Evolutionary conservation across 2,797 vertebrate species (phyloP).

Genomic region (Octomys mimax): DNA sequence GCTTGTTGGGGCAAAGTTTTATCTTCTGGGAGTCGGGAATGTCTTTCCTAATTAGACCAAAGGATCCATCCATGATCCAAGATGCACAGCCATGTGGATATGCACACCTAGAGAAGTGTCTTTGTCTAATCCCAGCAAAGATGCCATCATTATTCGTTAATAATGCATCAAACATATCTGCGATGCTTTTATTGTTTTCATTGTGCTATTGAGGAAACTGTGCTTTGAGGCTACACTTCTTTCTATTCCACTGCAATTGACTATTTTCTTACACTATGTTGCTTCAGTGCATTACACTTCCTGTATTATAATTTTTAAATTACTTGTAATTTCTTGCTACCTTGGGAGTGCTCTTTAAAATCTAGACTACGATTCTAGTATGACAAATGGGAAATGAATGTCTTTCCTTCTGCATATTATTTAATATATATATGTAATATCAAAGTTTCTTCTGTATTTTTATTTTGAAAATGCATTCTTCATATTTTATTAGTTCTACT

Average conservation of each 20-base stretch:
- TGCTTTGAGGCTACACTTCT: conserved; percentile 44
- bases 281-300: neutral
- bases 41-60: conserved; percentile 70
- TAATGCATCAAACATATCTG: conserved; percentile 29
- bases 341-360: conserved; percentile 49
- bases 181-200: conserved; percentile 1
- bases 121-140: conserved; percentile 46
- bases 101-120: conserved; percentile 18
- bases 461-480: conserved; percentile 57
- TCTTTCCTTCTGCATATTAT: conserved; percentile 47
- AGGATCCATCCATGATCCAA: neutral
- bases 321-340: conserved; percentile 47
- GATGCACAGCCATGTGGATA: neutral
- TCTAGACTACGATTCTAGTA: conserved; percentile 27
- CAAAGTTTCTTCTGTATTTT: conserved; percentile 48
- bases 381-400: conserved; percentile 44
- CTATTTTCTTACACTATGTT: neutral
- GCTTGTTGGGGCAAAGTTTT: conserved; percentile 19
- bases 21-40: conserved; percentile 23
- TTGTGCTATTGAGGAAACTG: neutral
- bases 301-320: neutral
- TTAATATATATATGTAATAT: conserved; percentile 42
- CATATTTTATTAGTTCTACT: conserved; percentile 31
- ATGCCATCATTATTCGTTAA: neutral
- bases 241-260: neutral